phyloP scores from a whole-genome alignment of 1,140 invertebrate species.

The Drosophila sproati region DNA sequence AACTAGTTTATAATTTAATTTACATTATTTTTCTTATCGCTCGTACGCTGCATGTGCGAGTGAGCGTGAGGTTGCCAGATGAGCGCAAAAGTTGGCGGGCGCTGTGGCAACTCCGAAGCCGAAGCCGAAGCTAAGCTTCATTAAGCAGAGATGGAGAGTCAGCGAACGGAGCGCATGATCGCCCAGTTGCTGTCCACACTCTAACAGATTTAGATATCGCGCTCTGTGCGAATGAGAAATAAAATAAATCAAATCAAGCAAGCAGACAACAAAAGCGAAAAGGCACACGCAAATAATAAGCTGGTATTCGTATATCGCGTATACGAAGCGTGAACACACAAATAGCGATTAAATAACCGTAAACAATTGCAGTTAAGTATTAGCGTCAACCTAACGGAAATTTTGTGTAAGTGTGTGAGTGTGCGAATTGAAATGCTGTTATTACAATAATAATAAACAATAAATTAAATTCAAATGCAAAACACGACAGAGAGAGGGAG shows the following conservation, averaged over 20 bases:
- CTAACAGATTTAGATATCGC: conserved; percentile 72
- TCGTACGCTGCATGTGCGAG: conserved; percentile 34
- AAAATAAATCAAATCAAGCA: conserved; percentile 44
- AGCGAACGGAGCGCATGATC: conserved; percentile 56
- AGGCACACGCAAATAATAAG: conserved; percentile 36
- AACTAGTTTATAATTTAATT: conserved; percentile 80
- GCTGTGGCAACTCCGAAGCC: conserved; percentile 59
- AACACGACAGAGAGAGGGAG: conserved; percentile 3
- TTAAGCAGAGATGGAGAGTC: conserved; percentile 54
- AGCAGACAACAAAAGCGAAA: conserved; percentile 8
- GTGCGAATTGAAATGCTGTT: conserved; percentile 33
- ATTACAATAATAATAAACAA: conserved; percentile 11
- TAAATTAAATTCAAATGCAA: conserved; percentile 8
- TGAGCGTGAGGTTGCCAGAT: conserved; percentile 52
- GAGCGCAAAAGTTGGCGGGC: conserved; percentile 18
- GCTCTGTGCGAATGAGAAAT: conserved; percentile 38
- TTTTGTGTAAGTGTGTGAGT: conserved; percentile 43
- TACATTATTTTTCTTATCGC: conserved; percentile 66
- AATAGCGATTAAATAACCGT: conserved; percentile 56
- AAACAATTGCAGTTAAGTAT: conserved; percentile 48
- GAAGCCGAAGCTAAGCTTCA: conserved; percentile 73
- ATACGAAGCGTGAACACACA: conserved; percentile 75
- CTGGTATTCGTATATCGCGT: conserved; percentile 65
- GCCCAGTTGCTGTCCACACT: conserved; percentile 69
- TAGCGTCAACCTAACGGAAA: conserved; percentile 46